These are phyloP conservation scores for human DNA, from an alignment of 2,113 vertebrate species.

Conservation along the genomic window DNA sequence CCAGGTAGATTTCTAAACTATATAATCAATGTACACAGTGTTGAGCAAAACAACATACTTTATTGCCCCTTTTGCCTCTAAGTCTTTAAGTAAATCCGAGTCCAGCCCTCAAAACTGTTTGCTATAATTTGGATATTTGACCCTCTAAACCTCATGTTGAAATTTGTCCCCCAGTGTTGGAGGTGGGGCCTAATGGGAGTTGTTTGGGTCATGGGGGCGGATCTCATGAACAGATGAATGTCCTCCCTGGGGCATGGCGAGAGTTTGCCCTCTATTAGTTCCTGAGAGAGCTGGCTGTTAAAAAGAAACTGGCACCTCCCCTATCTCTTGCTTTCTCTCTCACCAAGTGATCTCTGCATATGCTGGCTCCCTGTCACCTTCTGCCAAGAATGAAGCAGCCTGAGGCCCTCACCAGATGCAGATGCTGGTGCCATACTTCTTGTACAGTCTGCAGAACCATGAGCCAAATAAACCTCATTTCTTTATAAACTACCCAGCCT, in stretches of 20 bases:
- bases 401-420: neutral
- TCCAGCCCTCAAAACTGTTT: conserved; percentile 23
- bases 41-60: neutral
- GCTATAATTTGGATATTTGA: neutral
- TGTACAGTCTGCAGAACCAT: neutral
- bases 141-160: neutral
- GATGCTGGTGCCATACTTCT: neutral
- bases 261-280: neutral
- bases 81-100: conserved; percentile 30
- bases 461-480: neutral
- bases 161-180: neutral
- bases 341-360: neutral
- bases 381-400: neutral
- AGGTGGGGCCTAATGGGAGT: neutral
- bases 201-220: neutral
- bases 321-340: neutral
- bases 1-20: conserved; percentile 19
- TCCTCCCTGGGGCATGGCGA: neutral
- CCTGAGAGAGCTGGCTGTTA: neutral
- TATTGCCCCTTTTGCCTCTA: conserved; percentile 23
- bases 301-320: neutral
- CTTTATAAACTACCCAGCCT: neutral
- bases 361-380: neutral
- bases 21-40: neutral
- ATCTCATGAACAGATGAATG: neutral